These are phyloP conservation scores for Ichneumoninae sp. DNA, from an alignment of 2,888 invertebrate species.

Conservation along the genomic window DNA sequence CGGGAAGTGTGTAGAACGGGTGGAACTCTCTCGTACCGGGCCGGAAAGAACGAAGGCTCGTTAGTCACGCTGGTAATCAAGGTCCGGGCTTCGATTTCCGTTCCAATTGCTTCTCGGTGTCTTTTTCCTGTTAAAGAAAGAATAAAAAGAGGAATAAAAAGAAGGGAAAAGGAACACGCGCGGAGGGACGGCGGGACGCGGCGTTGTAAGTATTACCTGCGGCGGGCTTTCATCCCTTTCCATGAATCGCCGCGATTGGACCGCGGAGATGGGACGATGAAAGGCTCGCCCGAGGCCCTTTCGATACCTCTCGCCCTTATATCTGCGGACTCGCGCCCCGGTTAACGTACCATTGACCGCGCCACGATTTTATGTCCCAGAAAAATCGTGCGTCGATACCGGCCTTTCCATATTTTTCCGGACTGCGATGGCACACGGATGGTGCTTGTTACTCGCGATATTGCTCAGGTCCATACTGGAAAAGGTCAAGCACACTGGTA, in stretches of 20 bases:
- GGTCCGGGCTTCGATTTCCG: slow-evolving; percentile 67
- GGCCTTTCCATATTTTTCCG: slow-evolving; percentile 18
- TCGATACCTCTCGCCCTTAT: slow-evolving; percentile 27
- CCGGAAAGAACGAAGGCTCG: slow-evolving; percentile 72
- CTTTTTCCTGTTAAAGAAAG: slow-evolving; percentile 50
- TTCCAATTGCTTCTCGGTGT: slow-evolving; percentile 62
- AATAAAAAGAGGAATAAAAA: slow-evolving; percentile 2
- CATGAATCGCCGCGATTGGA: slow-evolving; percentile 24
- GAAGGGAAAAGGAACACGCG: slow-evolving; percentile 26
- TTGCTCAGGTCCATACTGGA: slow-evolving; percentile 57
- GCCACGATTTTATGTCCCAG: slow-evolving; percentile 68
- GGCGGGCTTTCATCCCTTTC: slow-evolving; percentile 51
- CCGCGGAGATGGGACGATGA: slow-evolving; percentile 16
- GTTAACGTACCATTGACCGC: slow-evolving; percentile 64
- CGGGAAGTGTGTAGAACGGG: slow-evolving; percentile 66
- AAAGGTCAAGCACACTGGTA: slow-evolving; percentile 57
- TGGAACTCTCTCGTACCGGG: slow-evolving; percentile 43
- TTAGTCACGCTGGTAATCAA: slow-evolving; percentile 81
- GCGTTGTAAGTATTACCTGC: slow-evolving; percentile 63
- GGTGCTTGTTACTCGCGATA: slow-evolving; percentile 64
- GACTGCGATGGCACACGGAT: slow-evolving; percentile 37
- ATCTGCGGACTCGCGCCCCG: slow-evolving; percentile 36
- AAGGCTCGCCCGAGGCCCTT: slow-evolving; percentile 33
- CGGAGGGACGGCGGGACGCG: background rate
- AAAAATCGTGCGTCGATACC: slow-evolving; percentile 66